These are phyloP conservation scores for Fringilla coelebs DNA, from an alignment of 2,797 vertebrate species.

Conservation along the genomic window DNA sequence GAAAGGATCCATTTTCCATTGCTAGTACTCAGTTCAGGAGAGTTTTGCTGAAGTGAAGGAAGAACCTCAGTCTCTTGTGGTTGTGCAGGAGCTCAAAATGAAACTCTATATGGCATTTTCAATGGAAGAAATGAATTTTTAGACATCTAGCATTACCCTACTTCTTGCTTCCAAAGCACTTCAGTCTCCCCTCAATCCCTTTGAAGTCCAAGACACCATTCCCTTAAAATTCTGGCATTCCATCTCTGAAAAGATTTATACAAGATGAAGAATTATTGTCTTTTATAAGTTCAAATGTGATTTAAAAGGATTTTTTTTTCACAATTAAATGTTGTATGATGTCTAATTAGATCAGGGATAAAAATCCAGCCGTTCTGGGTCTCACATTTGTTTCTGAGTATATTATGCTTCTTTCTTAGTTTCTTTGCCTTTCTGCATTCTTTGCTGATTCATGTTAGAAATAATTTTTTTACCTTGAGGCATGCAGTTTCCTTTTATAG, in stretches of 20 bases:
- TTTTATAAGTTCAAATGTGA: neutral
- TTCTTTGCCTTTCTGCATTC: neutral
- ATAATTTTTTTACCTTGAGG: neutral
- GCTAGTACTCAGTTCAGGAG: neutral
- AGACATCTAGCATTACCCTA: neutral
- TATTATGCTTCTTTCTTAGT: neutral
- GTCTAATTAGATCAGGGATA: neutral
- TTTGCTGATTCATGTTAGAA: neutral
- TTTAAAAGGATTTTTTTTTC: neutral
- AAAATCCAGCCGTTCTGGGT: neutral
- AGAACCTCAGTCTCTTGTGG: neutral
- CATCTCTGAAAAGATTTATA: neutral
- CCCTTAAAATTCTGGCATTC: neutral
- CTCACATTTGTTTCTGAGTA: neutral
- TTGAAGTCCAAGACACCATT: neutral
- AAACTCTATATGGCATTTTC: neutral
- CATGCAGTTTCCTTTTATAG: neutral
- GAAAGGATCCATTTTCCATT: neutral
- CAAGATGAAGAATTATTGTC: neutral
- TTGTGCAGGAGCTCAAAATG: neutral
- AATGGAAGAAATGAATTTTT: neutral
- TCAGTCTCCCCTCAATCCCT: neutral
- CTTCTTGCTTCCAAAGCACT: neutral
- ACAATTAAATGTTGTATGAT: neutral
- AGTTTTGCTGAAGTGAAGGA: neutral